A percentile compares a stretch with the other conserved stretches of the same genome.
These are phyloP conservation scores for Morinoia aosen DNA, from an alignment of 2,888 invertebrate genomes.

Conservation along the genomic window DNA sequence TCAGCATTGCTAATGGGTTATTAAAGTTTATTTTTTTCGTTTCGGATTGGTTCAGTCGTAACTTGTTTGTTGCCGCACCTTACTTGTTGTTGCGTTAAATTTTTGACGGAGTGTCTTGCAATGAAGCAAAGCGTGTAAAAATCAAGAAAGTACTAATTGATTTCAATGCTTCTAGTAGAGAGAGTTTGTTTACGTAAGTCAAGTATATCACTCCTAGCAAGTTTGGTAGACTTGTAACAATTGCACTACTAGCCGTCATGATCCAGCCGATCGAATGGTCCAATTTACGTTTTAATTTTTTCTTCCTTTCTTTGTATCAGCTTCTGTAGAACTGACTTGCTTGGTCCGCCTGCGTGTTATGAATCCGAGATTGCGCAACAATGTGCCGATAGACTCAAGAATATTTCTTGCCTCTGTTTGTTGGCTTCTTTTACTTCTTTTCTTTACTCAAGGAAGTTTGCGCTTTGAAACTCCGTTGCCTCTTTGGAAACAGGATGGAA, in stretches of 20 bases:
- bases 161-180: too few relatives aligned
- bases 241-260: neutral
- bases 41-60: neutral
- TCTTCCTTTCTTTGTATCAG: neutral
- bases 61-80: neutral
- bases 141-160: too few relatives aligned
- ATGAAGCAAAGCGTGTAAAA: neutral
- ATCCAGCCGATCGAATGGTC: neutral
- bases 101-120: neutral
- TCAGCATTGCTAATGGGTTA: neutral
- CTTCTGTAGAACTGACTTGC: neutral
- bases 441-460: conserved; percentile 2
- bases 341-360: neutral
- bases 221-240: neutral
- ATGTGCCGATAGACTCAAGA: neutral
- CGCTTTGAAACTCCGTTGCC: neutral
- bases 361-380: neutral
- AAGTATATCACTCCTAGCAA: neutral
- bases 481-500: neutral
- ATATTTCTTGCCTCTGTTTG: neutral
- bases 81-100: neutral
- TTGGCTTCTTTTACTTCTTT: neutral
- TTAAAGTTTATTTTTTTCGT: neutral
- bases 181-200: too few relatives aligned
- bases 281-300: neutral